Evolutionary conservation across 2,113 vertebrate species (phyloP).

Genomic region (Bubalus kerabau): DNA sequence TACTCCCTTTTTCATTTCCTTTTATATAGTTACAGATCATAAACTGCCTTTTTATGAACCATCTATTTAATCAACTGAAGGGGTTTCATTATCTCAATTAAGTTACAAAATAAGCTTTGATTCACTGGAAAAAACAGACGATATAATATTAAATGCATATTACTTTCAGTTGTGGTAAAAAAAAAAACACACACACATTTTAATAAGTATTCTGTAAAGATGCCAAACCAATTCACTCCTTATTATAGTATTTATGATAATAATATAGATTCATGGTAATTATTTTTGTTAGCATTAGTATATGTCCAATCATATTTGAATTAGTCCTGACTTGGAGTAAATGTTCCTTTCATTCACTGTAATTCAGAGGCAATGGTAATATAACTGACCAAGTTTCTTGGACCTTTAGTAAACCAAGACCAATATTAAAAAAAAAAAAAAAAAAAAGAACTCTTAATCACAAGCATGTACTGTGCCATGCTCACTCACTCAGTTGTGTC

Average conservation of each 20-base stretch:
- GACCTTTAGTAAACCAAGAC: not conserved
- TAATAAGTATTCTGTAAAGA: not conserved
- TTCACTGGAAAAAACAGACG: not conserved
- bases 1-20: not conserved
- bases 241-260: not conserved
- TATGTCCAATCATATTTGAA: not conserved
- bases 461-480: not conserved
- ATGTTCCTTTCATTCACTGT: not conserved
- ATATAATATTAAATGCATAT: not conserved
- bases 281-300: slow-evolving; percentile 17
- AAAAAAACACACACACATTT: not conserved
- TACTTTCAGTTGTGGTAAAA: not conserved
- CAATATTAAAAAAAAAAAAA: not conserved
- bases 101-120: not conserved
- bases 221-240: not conserved
- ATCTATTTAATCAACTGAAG: not conserved
- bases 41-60: not conserved
- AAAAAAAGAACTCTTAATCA: not conserved
- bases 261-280: not conserved
- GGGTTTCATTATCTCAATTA: not conserved
- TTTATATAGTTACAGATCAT: slow-evolving; percentile 8
- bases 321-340: not conserved
- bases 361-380: not conserved
- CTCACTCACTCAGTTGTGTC: not conserved
- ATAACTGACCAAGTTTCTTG: not conserved